Evolutionary conservation across 35 echinoderm and acorn worm genomes (phyloP).

Genomic region (Patiria miniata): DNA sequence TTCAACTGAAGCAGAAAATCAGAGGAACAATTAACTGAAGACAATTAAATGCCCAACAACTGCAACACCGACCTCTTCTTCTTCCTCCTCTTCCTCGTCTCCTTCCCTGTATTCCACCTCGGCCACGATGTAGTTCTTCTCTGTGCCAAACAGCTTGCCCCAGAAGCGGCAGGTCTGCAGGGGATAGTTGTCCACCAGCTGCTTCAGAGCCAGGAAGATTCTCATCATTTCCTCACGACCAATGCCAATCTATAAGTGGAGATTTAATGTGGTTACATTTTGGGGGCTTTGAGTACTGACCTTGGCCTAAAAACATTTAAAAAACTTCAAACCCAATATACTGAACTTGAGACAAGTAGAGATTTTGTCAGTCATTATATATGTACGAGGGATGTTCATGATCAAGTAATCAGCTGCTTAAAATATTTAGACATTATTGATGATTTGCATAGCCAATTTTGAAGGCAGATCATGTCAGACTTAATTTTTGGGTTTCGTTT

Average conservation of each 20-base stretch:
- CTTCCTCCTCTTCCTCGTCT: constrained; percentile 96
- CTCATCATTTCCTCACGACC: constrained; percentile 94
- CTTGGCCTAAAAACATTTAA: not conserved
- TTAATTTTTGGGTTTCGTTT: too few species aligned
- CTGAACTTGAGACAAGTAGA: not conserved
- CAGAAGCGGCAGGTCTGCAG: constrained; percentile 90
- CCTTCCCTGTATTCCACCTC: constrained; percentile 98
- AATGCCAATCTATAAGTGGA: constrained; percentile 94
- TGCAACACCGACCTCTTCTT: constrained; percentile 69
- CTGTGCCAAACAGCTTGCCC: constrained; percentile 93
- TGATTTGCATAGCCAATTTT: too few species aligned
- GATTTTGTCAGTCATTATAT: too few species aligned
- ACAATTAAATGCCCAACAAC: too few species aligned
- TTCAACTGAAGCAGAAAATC: too few species aligned
- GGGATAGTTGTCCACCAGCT: constrained; percentile 92
- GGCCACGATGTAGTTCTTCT: constrained; percentile 94
- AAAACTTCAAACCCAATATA: not conserved
- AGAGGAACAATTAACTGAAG: too few species aligned
- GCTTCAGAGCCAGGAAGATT: constrained; percentile 90
- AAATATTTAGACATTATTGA: too few species aligned
- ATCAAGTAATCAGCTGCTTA: too few species aligned
- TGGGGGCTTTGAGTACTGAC: not conserved
- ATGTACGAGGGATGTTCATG: too few species aligned
- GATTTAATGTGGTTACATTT: not conserved
- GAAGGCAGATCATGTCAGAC: too few species aligned